These are phyloP conservation scores for Rhingia campestris DNA, from an alignment of 2,888 invertebrate species.

Conservation along the genomic window DNA sequence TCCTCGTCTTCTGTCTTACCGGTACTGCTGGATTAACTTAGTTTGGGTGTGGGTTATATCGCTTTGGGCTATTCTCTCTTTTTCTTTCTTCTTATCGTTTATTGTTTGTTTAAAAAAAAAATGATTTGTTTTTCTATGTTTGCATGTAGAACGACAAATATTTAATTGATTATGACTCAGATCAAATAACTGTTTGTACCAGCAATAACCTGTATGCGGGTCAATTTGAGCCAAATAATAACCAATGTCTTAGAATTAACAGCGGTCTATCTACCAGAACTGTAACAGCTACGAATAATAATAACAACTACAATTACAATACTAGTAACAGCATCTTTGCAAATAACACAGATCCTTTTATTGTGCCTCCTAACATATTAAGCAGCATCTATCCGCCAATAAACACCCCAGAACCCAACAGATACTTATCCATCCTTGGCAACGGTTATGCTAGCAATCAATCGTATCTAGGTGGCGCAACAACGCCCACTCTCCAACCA, in stretches of 20 bases:
- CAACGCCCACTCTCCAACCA: conserved; percentile 19
- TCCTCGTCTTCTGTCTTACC: too few relatives aligned
- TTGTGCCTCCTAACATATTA: conserved; percentile 38
- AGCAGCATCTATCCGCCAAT: conserved; percentile 16
- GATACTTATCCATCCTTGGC: conserved; percentile 48
- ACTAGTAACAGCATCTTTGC: conserved; percentile 20
- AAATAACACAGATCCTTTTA: conserved; percentile 59
- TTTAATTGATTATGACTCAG: conserved; percentile 76
- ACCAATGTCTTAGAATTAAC: conserved; percentile 55
- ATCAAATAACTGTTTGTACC: conserved; percentile 75
- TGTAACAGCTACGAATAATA: conserved; percentile 27
- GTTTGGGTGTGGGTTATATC: conserved; percentile 5
- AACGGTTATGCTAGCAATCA: conserved; percentile 36
- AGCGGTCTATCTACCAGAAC: conserved; percentile 73
- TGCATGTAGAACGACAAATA: conserved; percentile 77
- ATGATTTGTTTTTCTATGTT: conserved; percentile 72
- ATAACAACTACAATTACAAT: conserved; percentile 11
- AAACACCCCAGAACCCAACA: conserved; percentile 28
- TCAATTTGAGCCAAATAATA: conserved; percentile 68
- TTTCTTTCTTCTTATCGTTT: conserved; percentile 61
- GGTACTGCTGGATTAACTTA: not conserved
- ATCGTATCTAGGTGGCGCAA: conserved; percentile 13
- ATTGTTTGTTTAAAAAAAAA: conserved; percentile 45
- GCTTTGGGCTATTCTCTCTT: not conserved
- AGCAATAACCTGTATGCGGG: conserved; percentile 71